Evolutionary conservation across 2,797 vertebrate genomes (phyloP), one percentile per base, ranked within the genome.

Genomic region (Oreortyx pictus): DNA sequence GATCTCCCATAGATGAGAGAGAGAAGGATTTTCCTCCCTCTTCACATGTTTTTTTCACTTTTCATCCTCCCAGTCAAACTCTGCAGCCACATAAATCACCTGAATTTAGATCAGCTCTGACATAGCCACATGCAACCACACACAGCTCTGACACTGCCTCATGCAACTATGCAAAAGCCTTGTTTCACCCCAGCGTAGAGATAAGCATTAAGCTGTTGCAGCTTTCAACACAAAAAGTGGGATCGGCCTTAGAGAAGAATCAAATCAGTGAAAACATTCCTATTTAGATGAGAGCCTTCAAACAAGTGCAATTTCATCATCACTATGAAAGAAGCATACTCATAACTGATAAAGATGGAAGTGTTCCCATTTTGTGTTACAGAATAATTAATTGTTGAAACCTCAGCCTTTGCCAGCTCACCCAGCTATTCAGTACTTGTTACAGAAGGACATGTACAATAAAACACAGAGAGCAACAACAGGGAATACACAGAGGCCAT

Each of bases 331-430:
- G 17, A 49, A 9, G 22, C 7, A 35, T 17, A 66, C 23, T 56
- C 2, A 0, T 11, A 59, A 39, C 33, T 88, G 35, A 56, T 68
- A 37, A 74, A 89, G 56, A 68, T 12, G 9, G 27, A 62, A 75
- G 17, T 31, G 27, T 65, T n/a, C 18, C 31, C 23, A 27, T 84
- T 81, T 54, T 35, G 11, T 9, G 9, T 14, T 43, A 59, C 14
- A 64, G 65, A 80, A 75, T 57, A 80, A 72, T 7, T 46, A 88
- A 60, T 50, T 87, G 64, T 25, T 85, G 39, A 73, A 87, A 80
- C 9, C 10, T 17, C 56, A 75, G 0, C 23, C 46, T 13, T 2
- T 27, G 62, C 76, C 70, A 86, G 59, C 13, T 33, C 46, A 86
- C 37, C 13, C 67, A 49, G 41, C 73, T 81, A 74, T 50, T 54